Evolutionary conservation across 2,113 vertebrate species (phyloP).

Genomic region (Porphyrio hochstetteri): DNA sequence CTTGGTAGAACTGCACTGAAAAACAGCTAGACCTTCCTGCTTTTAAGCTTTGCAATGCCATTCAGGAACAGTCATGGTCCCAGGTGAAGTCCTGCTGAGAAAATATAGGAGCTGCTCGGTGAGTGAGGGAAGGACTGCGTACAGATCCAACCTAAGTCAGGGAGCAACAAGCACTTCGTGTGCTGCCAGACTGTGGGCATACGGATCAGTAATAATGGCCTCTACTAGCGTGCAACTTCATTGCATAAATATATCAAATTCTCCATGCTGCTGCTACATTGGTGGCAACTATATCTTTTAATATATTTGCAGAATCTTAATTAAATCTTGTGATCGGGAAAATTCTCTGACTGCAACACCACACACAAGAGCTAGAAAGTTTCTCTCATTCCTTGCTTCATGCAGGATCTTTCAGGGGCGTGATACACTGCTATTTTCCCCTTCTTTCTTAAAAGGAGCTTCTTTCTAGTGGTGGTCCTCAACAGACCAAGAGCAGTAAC

Average conservation of each 20-base stretch:
- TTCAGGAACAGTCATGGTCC: neutral
- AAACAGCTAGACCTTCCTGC: fast-evolving
- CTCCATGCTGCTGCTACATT: neutral
- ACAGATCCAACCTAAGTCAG: neutral
- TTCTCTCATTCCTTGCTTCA: neutral
- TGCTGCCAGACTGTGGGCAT: neutral
- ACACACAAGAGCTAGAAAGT: fast-evolving
- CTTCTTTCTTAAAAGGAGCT: neutral
- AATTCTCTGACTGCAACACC: neutral
- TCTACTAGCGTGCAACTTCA: neutral
- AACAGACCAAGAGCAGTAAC: neutral
- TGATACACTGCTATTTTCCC: neutral
- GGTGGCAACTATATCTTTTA: neutral
- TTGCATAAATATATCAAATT: neutral
- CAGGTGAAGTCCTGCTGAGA: neutral
- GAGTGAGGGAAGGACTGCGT: neutral
- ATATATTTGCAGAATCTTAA: neutral
- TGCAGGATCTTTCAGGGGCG: neutral
- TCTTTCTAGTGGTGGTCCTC: neutral
- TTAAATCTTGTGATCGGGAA: neutral
- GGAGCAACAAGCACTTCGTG: neutral
- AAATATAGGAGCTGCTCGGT: neutral
- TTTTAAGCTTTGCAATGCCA: neutral
- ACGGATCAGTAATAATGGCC: neutral
- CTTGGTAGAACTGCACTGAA: neutral